These are phyloP conservation scores for Carterocephalus palaemon DNA, from an alignment of 2,888 invertebrate species.

Conservation along the genomic window DNA sequence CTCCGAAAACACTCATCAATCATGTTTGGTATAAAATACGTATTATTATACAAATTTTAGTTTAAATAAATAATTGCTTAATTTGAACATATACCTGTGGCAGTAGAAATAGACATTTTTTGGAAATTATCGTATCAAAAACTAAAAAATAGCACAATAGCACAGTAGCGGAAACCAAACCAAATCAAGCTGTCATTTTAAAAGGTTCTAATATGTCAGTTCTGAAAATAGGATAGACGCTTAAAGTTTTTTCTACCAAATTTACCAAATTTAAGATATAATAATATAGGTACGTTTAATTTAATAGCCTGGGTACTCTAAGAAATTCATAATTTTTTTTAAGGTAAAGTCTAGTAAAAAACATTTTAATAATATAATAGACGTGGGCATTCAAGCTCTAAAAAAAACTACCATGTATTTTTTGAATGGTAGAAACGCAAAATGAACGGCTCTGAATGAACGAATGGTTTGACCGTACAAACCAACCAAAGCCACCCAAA, in stretches of 20 bases:
- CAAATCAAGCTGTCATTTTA: conserved; percentile 77
- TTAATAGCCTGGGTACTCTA: no score
- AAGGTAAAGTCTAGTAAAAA: no score
- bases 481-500: no score
- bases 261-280: no score
- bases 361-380: no score
- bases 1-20: conserved; percentile 70
- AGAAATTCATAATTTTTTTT: no score
- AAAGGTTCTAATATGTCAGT: conserved; percentile 62
- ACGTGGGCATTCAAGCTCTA: no score
- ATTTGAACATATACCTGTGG: conserved; percentile 65
- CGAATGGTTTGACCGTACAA: no score
- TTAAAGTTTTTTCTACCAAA: conserved; percentile 22
- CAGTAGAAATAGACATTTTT: conserved; percentile 75
- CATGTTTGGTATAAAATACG: conserved; percentile 60
- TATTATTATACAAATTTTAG: conserved; percentile 35
- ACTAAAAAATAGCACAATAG: conserved; percentile 75
- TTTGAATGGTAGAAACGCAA: no score
- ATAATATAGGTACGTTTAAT: no score
- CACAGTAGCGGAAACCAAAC: conserved; percentile 79
- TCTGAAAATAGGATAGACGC: conserved; percentile 38
- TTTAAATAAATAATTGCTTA: conserved; percentile 39
- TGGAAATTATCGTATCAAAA: conserved; percentile 62
- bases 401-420: no score
- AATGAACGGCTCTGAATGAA: no score